Conservation (phyloP, 1,140 invertebrate species). For the Paralvinella palmiformis region DNA sequence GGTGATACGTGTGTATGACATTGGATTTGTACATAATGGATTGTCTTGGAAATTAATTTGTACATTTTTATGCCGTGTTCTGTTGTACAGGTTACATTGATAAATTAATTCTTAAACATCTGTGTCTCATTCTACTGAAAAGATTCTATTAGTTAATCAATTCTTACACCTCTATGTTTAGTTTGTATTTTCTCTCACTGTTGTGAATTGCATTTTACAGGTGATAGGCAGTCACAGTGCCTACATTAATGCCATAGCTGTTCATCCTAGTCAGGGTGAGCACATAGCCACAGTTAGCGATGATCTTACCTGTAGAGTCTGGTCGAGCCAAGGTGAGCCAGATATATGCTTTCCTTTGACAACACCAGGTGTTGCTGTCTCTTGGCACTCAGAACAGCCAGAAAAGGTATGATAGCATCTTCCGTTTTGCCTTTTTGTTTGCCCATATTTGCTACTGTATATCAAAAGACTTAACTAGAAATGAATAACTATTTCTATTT, state of each 20-base stretch:
- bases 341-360: constrained; percentile 55
- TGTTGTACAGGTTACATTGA: background rate
- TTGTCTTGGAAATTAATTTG: background rate
- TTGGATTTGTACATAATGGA: background rate
- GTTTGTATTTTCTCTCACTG: background rate
- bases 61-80: background rate
- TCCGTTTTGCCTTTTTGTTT: background rate
- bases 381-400: constrained; percentile 65
- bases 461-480: too few species aligned
- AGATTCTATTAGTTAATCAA: background rate
- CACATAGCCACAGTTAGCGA: constrained; percentile 68
- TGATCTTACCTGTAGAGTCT: constrained; percentile 68
- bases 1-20: too few species aligned
- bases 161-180: background rate
- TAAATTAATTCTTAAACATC: background rate
- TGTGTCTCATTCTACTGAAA: too few species aligned
- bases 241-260: constrained; percentile 66
- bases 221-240: constrained; percentile 60
- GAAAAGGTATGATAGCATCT: constrained; percentile 52
- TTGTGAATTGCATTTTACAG: too few species aligned
- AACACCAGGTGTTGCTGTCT: constrained; percentile 64
- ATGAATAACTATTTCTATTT: too few species aligned
- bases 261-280: constrained; percentile 61
- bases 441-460: background rate
- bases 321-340: constrained; percentile 56